These are phyloP conservation scores for Drosophila algonquin DNA, from an alignment of 2,888 invertebrate genomes.

Conservation along the genomic window DNA sequence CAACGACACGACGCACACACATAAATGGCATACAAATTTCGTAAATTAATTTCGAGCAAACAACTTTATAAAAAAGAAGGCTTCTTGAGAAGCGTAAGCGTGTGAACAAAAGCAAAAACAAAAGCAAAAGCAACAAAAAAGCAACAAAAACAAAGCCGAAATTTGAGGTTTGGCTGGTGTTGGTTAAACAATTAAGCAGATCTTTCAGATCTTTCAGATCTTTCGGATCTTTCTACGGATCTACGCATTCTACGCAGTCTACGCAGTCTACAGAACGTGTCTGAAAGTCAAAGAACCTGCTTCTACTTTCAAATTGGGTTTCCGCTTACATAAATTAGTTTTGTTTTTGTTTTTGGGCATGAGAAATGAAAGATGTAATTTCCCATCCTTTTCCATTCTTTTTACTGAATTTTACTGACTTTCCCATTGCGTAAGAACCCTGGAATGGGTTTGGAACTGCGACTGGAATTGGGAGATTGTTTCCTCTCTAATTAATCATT, in stretches of 20 bases:
- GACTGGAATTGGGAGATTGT: conserved; percentile 11
- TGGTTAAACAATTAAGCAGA: conserved; percentile 64
- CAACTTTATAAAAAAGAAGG: conserved; percentile 43
- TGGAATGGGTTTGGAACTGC: background rate
- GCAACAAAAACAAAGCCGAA: conserved; percentile 45
- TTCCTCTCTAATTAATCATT: conserved; percentile 32
- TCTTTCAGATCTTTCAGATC: conserved; percentile 24
- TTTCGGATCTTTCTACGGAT: conserved; percentile 6
- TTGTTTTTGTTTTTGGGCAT: conserved; percentile 1
- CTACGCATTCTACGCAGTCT: conserved; percentile 37
- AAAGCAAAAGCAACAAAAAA: conserved; percentile 9
- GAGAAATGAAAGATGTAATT: conserved; percentile 20
- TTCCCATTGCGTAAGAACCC: conserved; percentile 44
- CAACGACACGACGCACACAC: conserved; percentile 5
- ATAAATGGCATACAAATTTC: conserved; percentile 52
- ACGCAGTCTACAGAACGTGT: conserved; percentile 26
- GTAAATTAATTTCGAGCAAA: conserved; percentile 62
- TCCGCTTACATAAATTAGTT: conserved; percentile 69
- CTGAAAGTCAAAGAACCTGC: conserved; percentile 68
- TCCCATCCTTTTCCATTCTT: conserved; percentile 33
- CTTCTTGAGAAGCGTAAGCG: conserved; percentile 62
- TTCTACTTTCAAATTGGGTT: conserved; percentile 64
- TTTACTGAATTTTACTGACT: conserved; percentile 4
- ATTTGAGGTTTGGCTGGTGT: conserved; percentile 33
- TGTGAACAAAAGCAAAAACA: conserved; percentile 56